Conservation (phyloP, 1,140 invertebrate species). For the Plodia interpunctella region DNA sequence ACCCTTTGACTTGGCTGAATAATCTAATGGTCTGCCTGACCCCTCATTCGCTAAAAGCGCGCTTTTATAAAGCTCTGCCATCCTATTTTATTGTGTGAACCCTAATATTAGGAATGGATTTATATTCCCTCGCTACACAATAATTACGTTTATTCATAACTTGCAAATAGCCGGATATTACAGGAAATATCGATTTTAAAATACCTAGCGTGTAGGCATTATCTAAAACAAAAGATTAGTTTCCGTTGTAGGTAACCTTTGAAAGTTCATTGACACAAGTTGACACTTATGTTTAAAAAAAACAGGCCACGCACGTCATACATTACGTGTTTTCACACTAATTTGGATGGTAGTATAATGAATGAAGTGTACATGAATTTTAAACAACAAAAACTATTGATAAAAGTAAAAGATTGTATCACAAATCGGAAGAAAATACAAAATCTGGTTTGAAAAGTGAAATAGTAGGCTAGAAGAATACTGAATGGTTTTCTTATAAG, state of each 20-base stretch:
- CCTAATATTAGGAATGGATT: constrained; percentile 27
- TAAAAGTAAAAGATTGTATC: not conserved
- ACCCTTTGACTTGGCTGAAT: constrained; percentile 58
- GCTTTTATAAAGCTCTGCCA: constrained; percentile 28
- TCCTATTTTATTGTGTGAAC: constrained; percentile 34
- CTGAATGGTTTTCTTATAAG: constrained; percentile 17
- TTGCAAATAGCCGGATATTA: not conserved
- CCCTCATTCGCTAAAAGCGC: constrained; percentile 46
- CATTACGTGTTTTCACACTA: constrained; percentile 20
- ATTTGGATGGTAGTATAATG: constrained; percentile 35
- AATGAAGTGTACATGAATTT: constrained; percentile 9
- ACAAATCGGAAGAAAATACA: not conserved
- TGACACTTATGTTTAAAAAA: constrained; percentile 29
- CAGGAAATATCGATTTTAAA: constrained; percentile 11
- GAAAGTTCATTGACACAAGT: constrained; percentile 35
- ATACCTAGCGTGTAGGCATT: not conserved
- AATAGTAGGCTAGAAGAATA: constrained; percentile 12
- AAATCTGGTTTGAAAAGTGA: constrained; percentile 15
- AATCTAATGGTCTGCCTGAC: constrained; percentile 58
- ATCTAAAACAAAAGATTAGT: constrained; percentile 14
- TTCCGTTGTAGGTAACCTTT: constrained; percentile 25
- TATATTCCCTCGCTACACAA: not conserved
- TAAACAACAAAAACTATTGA: constrained; percentile 10
- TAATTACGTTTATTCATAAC: not conserved
- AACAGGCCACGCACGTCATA: constrained; percentile 21